Conservation (phyloP, 2,113 vertebrate species). For the Amphiprion ocellaris region DNA sequence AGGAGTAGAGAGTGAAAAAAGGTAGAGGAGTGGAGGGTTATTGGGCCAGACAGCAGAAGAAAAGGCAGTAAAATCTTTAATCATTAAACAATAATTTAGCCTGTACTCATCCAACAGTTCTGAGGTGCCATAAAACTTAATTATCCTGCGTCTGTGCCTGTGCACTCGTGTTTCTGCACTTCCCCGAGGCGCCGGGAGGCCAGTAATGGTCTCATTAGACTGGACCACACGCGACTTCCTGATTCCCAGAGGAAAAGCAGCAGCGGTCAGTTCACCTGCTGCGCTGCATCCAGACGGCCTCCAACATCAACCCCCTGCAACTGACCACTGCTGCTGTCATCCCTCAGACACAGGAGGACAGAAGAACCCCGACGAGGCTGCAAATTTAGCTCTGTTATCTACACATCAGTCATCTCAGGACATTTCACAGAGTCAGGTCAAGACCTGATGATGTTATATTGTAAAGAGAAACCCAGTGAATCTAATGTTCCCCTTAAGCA, state of each 20-base stretch:
- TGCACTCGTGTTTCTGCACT: conserved; percentile 42
- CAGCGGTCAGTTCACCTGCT: conserved; percentile 46
- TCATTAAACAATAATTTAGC: conserved; percentile 60
- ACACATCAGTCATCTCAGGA: too few relatives aligned
- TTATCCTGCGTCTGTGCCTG: conserved; percentile 39
- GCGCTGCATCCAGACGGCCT: neutral
- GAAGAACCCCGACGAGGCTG: neutral
- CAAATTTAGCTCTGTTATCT: too few relatives aligned
- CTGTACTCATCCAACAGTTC: conserved; percentile 47
- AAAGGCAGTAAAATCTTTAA: conserved; percentile 39
- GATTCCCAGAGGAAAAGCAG: conserved; percentile 36
- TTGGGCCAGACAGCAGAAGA: neutral
- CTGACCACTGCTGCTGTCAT: conserved; percentile 10
- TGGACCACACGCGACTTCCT: conserved; percentile 29
- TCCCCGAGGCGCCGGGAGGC: conserved; percentile 41
- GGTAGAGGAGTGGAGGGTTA: neutral
- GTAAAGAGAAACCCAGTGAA: too few relatives aligned
- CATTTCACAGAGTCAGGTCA: too few relatives aligned
- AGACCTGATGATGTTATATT: too few relatives aligned
- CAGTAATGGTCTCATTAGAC: conserved; percentile 69
- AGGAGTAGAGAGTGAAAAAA: neutral
- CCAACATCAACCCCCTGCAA: conserved; percentile 1
- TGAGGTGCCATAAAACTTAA: conserved; percentile 54
- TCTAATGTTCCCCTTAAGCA: too few relatives aligned
- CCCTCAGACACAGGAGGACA: neutral